Conservation (phyloP, 2,797 vertebrate species). For the Gallinago solitaria region DNA sequence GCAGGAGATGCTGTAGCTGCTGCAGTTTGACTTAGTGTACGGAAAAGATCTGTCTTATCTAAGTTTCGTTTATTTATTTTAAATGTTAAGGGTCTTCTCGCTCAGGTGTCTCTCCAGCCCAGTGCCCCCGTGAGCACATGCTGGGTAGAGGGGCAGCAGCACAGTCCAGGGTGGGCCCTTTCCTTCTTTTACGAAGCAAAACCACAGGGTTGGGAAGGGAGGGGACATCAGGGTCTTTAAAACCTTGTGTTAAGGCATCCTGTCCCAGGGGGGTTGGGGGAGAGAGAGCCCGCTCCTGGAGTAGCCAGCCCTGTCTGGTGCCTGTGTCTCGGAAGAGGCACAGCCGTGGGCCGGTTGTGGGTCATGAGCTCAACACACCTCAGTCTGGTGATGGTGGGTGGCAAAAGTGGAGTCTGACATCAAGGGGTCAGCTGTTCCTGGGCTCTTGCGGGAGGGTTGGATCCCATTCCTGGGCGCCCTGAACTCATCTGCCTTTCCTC, state of each 20-base stretch:
- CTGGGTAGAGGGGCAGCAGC: not conserved
- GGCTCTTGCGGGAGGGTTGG: not conserved
- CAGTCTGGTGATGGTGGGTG: too few species aligned
- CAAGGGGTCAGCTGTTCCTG: not conserved
- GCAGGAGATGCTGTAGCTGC: not conserved
- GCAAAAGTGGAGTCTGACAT: too few species aligned
- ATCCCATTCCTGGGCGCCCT: not conserved
- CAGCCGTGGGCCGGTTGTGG: accelerated
- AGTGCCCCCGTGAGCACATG: accelerated
- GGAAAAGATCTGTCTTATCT: not conserved
- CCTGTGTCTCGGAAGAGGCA: not conserved
- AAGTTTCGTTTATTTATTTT: not conserved
- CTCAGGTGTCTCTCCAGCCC: not conserved
- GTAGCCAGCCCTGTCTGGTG: accelerated
- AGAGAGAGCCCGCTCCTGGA: not conserved
- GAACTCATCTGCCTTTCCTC: not conserved
- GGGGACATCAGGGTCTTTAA: not conserved
- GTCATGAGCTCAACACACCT: too few species aligned
- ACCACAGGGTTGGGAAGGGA: not conserved
- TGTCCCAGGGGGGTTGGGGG: not conserved
- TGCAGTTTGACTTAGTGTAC: not conserved
- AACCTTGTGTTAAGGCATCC: too few species aligned
- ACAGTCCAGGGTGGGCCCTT: not conserved
- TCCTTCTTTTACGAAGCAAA: not conserved
- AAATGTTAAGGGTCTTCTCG: not conserved